Percentiles rank a stretch among this genome's conserved stretches.
Conservation (phyloP, 2,797 vertebrate species). For the Galaxias olidus region DNA sequence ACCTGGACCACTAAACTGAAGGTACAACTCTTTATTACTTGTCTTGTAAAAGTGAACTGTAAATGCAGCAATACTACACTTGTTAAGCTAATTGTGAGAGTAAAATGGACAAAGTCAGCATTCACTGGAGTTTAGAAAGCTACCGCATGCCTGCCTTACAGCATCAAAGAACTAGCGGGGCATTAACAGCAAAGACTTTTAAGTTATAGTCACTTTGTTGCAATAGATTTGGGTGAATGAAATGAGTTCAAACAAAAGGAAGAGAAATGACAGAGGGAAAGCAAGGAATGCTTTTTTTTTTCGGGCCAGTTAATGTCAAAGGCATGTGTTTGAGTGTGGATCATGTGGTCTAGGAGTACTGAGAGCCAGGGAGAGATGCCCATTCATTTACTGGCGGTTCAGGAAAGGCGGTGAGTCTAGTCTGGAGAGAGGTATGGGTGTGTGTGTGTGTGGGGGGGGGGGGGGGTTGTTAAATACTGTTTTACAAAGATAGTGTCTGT, state of each 20-base stretch:
- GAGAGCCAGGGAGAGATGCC: conserved; percentile 32
- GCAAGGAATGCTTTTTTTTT: background rate
- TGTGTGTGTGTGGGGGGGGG: too few relatives aligned
- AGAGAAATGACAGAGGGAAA: conserved; percentile 20
- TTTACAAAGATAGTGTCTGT: too few relatives aligned
- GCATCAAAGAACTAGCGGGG: background rate
- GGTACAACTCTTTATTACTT: conserved; percentile 53
- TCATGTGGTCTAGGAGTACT: conserved; percentile 38
- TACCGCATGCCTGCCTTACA: background rate
- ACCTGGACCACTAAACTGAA: conserved; percentile 41
- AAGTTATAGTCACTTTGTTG: background rate
- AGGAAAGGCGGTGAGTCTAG: conserved; percentile 18
- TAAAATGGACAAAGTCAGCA: background rate
- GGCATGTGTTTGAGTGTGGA: conserved; percentile 46
- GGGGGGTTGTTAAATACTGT: too few relatives aligned
- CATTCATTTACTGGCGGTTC: conserved; percentile 53
- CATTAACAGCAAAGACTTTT: background rate
- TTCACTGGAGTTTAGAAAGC: too few relatives aligned
- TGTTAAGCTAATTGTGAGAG: background rate
- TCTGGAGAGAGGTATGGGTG: background rate
- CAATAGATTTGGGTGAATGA: background rate
- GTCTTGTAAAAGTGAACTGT: conserved; percentile 10
- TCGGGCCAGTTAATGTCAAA: conserved; percentile 47
- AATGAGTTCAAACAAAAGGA: background rate
- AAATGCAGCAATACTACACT: background rate